Evolutionary conservation across 2,113 vertebrate species (phyloP).

Genomic region (Jacana jacana): DNA sequence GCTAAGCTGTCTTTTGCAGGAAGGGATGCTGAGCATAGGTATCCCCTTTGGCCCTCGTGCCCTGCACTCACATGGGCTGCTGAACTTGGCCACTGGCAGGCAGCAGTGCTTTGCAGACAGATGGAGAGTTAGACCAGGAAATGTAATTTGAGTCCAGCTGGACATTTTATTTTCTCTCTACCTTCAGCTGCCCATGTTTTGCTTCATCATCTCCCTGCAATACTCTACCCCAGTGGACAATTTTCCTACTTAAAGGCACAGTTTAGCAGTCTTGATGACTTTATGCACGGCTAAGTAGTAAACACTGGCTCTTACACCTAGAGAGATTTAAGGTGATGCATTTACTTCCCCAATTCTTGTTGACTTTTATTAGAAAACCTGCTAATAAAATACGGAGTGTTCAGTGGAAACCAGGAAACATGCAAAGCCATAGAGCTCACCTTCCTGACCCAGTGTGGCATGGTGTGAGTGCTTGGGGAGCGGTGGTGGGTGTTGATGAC

Average conservation of each 20-base stretch:
- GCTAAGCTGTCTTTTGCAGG: not conserved
- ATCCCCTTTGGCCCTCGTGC: not conserved
- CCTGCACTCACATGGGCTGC: not conserved
- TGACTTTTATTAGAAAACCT: constrained; percentile 15
- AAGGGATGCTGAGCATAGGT: not conserved
- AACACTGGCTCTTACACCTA: not conserved
- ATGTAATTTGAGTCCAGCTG: not conserved
- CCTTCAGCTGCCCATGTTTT: not conserved
- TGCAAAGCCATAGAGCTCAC: constrained; percentile 63
- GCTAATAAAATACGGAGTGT: not conserved
- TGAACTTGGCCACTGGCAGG: not conserved
- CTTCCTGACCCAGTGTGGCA: constrained; percentile 95
- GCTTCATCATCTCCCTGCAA: not conserved
- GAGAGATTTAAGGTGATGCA: not conserved
- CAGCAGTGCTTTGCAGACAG: not conserved
- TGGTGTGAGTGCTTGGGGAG: constrained; percentile 94
- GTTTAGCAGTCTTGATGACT: not conserved
- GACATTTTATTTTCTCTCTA: not conserved
- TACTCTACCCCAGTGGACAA: not conserved
- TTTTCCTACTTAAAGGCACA: not conserved
- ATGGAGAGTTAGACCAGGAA: not conserved
- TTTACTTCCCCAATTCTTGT: not conserved
- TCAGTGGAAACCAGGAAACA: not conserved
- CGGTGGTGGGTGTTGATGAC: constrained; percentile 98
- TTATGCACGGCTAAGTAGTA: not conserved